These are phyloP conservation scores for Penaeus vannamei DNA, from an alignment of 1,140 invertebrate genomes.

Conservation along the genomic window DNA sequence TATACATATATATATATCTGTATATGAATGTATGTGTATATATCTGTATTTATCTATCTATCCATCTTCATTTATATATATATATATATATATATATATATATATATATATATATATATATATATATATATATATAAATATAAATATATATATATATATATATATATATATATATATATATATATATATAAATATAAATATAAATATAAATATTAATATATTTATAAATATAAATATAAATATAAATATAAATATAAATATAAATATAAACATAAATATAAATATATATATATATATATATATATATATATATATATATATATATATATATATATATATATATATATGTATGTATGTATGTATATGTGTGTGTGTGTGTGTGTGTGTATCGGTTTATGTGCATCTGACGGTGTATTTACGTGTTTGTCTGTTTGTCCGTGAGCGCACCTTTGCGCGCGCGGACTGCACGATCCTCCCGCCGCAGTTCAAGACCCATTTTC, in stretches of 20 bases:
- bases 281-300: background rate
- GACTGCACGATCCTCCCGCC: no score
- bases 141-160: slow-evolving; percentile 9
- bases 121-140: slow-evolving; percentile 31
- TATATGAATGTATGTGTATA: slow-evolving; percentile 22
- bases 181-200: slow-evolving; percentile 19
- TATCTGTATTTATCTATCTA: background rate
- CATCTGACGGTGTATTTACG: no score
- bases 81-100: slow-evolving; percentile 10
- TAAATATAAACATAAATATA: background rate
- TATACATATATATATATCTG: slow-evolving; percentile 33
- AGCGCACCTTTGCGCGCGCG: no score
- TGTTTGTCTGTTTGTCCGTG: no score
- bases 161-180: slow-evolving; percentile 18
- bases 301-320: slow-evolving; percentile 29
- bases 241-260: background rate
- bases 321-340: background rate
- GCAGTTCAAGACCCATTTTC: no score
- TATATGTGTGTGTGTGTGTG: no score
- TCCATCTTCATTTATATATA: background rate
- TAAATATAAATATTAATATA: slow-evolving; percentile 31
- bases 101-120: slow-evolving; percentile 43
- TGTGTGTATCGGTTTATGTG: no score
- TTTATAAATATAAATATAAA: background rate
- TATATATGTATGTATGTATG: background rate